phyloP scores from a whole-genome alignment of 1,140 invertebrate species.

The Pogonus chalceus region DNA sequence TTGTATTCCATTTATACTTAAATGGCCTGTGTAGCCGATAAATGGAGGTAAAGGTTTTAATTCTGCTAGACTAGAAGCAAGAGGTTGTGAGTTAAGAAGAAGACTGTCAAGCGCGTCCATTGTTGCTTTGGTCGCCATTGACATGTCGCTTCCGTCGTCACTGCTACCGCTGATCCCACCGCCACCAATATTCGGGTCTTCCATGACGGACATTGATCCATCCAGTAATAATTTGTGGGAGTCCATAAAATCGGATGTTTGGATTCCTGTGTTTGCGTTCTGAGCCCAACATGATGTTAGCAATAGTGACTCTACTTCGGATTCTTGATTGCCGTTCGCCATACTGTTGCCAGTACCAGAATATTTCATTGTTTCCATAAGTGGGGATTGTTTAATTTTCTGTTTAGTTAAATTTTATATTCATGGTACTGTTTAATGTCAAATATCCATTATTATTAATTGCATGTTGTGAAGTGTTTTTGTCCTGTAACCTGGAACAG shows the following conservation, averaged over 20 bases:
- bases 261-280: slow-evolving; percentile 23
- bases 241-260: slow-evolving; percentile 29
- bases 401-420: too few relatives aligned
- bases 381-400: slow-evolving; percentile 1
- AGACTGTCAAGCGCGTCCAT: slow-evolving; percentile 55
- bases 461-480: too few relatives aligned
- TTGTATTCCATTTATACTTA: slow-evolving; percentile 73
- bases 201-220: slow-evolving; percentile 26
- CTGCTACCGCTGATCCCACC: slow-evolving; percentile 30
- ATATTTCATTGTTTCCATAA: slow-evolving; percentile 36
- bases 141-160: slow-evolving; percentile 35
- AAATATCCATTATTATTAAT: too few relatives aligned
- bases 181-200: too few relatives aligned
- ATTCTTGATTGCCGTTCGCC: slow-evolving; percentile 33
- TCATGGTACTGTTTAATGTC: too few relatives aligned
- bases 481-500: too few relatives aligned
- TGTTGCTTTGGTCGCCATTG: slow-evolving; percentile 40
- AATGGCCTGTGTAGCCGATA: slow-evolving; percentile 70
- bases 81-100: slow-evolving; percentile 44
- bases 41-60: slow-evolving; percentile 79
- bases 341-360: slow-evolving; percentile 31
- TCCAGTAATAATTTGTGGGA: slow-evolving; percentile 29
- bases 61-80: slow-evolving; percentile 58
- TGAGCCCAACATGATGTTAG: slow-evolving; percentile 30
- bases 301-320: slow-evolving; percentile 33